These are phyloP conservation scores for Standfussiana lucernea DNA, from an alignment of 2,888 invertebrate genomes.

Conservation along the genomic window DNA sequence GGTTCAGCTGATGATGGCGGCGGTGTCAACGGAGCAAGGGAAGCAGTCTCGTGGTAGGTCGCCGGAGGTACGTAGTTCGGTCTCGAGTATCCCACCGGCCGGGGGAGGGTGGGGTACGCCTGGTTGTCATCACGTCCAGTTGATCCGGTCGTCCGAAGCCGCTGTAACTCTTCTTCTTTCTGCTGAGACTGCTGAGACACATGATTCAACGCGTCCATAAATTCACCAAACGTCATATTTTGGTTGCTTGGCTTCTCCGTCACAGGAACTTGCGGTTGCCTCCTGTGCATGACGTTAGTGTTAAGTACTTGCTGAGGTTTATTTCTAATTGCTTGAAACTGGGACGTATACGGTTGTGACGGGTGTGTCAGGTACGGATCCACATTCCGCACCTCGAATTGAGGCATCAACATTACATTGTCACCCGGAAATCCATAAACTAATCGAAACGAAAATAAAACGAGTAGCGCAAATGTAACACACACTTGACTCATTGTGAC, in stretches of 20 bases:
- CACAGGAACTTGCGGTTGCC: slow-evolving; percentile 23
- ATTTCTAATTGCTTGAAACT: slow-evolving; percentile 54
- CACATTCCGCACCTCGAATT: slow-evolving; percentile 74
- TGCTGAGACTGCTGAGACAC: slow-evolving; percentile 63
- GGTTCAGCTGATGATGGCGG: slow-evolving; percentile 58
- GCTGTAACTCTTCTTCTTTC: slow-evolving; percentile 63
- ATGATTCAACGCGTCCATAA: slow-evolving; percentile 73
- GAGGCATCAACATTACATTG: slow-evolving; percentile 72
- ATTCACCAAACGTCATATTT: slow-evolving; percentile 60
- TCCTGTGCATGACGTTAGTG: slow-evolving; percentile 46
- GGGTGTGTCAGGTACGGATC: slow-evolving; percentile 54
- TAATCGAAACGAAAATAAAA: slow-evolving; percentile 67
- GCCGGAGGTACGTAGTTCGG: slow-evolving; percentile 59
- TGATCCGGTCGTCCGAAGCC: slow-evolving; percentile 62
- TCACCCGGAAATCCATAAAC: slow-evolving; percentile 71
- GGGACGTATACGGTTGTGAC: slow-evolving; percentile 50
- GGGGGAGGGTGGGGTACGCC: slow-evolving; percentile 46
- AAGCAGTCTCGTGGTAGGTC: slow-evolving; percentile 60
- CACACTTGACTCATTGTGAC: slow-evolving; percentile 75
- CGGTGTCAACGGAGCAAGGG: slow-evolving; percentile 44
- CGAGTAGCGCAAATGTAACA: slow-evolving; percentile 68
- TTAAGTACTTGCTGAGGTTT: slow-evolving; percentile 57
- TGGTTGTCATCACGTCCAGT: slow-evolving; percentile 59
- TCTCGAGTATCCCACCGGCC: slow-evolving; percentile 44
- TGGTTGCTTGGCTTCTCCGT: slow-evolving; percentile 44